Conservation (phyloP, 1,140 invertebrate species). For the Ladona fulva region DNA sequence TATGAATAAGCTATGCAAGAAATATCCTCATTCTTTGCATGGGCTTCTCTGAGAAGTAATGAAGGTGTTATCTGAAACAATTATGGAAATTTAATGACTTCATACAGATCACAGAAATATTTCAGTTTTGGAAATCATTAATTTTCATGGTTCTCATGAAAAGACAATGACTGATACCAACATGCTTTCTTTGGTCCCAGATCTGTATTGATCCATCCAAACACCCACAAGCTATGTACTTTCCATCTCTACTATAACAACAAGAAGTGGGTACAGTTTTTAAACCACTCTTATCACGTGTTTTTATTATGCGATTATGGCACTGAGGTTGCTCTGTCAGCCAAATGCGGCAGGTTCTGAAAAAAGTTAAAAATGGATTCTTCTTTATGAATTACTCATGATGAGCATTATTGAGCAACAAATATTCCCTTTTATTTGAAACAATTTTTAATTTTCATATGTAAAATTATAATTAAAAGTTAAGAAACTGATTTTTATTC, state of each 20-base stretch:
- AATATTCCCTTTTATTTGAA: no score
- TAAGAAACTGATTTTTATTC: no score
- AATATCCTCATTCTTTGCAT: conserved; percentile 71
- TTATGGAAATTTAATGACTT: not conserved
- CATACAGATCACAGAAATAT: no score
- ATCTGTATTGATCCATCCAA: conserved; percentile 94
- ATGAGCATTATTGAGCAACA: no score
- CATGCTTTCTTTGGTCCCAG: conserved; percentile 82
- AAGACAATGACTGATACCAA: conserved; percentile 30
- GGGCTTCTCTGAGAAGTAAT: conserved; percentile 66
- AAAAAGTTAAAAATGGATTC: conserved; percentile 12
- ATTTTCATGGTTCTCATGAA: no score
- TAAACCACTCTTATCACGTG: conserved; percentile 75
- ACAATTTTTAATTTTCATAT: no score
- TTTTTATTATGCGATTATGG: conserved; percentile 83
- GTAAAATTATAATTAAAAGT: no score
- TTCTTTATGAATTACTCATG: no score
- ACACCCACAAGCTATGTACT: conserved; percentile 82
- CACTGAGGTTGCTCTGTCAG: conserved; percentile 63
- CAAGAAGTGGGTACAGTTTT: conserved; percentile 82
- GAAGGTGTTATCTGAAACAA: conserved; percentile 57
- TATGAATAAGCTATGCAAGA: conserved; percentile 84
- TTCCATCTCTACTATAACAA: conserved; percentile 77
- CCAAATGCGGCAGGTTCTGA: conserved; percentile 83
- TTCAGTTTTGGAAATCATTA: no score